These are phyloP conservation scores for Chalcis sispes DNA, from an alignment of 2,888 invertebrate species.

Conservation along the genomic window DNA sequence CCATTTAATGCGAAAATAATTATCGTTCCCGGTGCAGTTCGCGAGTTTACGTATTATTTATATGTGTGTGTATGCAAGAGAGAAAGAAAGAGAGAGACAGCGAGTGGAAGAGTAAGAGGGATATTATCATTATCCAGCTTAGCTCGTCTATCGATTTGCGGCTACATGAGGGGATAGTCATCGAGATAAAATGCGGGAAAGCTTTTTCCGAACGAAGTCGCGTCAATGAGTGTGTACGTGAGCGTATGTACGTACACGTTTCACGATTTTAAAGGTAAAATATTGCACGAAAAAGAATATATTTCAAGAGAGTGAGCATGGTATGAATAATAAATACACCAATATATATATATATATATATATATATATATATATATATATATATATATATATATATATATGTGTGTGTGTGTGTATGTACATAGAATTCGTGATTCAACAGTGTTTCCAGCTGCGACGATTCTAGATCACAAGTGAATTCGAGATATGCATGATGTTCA, in stretches of 20 bases:
- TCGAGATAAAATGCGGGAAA: neutral
- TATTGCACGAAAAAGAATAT: no score
- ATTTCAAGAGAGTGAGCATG: no score
- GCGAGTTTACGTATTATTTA: no score
- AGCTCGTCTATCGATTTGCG: constrained; percentile 20
- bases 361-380: constrained; percentile 6
- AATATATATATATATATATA: neutral
- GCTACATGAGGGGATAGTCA: neutral
- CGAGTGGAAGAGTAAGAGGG: no score
- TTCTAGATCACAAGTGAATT: no score
- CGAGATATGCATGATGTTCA: neutral
- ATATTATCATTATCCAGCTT: constrained; percentile 33
- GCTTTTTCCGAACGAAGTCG: neutral
- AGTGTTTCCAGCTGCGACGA: neutral
- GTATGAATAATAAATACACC: no score
- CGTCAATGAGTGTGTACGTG: neutral
- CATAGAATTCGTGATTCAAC: no score
- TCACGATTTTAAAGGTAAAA: neutral
- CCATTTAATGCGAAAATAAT: constrained; percentile 54
- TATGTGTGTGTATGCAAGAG: no score
- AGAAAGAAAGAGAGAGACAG: no score
- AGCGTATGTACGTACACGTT: neutral
- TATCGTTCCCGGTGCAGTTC: constrained; percentile 30
- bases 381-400: no score
- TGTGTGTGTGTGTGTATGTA: no score